Evolutionary conservation across 2,888 invertebrate species (phyloP), one percentile per base, ranked within the genome.

Genomic region (Diplolepis rosae): DNA sequence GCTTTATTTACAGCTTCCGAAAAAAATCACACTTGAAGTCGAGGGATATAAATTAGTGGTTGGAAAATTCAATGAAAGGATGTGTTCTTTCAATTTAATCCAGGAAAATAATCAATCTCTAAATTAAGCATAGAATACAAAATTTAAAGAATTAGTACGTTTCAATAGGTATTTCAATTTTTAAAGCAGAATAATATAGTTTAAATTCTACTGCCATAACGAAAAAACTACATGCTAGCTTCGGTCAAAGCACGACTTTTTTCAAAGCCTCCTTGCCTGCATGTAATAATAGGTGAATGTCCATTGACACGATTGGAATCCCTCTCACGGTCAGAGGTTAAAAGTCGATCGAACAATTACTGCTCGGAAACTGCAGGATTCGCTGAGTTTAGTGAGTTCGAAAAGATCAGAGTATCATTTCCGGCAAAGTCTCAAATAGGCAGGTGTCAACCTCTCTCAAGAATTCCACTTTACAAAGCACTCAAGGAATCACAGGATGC

Each of bases 401-500:
- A 45, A 18, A n/a, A 45, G 42, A 7, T n/a, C 15, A 18, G 42
- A 42, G 6, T 5, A 45, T 15, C 6, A 45, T 15, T 45, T 45
- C 42, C 42, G 42, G 42, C 42, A 45, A 18, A 6, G 42, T 6
- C 42, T 18, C 42, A 45, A 45, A 45, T 45, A 15, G 15, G 15
- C 15, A 45, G 42, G 42, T 45, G 42, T 45, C 15, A 15, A 15
- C 15, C 42, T 45, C 42, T 45, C 42, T 45, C 42, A 18, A 45
- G 15, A 45, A 45, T 45, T 45, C 42, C 42, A 45, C 42, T 45
- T 45, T 18, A 45, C 42, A 45, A 45, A 45, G 42, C 42, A 45
- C 42, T 45, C 42, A 7, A 45, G 7, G 42, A 45, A 18, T 15
- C 15, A 45, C 15, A 45, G 42, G 42, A 45, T 45, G 42, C 2